phyloP scores from a whole-genome alignment of 1,140 invertebrate species.

The Wiebesia pumilae region DNA sequence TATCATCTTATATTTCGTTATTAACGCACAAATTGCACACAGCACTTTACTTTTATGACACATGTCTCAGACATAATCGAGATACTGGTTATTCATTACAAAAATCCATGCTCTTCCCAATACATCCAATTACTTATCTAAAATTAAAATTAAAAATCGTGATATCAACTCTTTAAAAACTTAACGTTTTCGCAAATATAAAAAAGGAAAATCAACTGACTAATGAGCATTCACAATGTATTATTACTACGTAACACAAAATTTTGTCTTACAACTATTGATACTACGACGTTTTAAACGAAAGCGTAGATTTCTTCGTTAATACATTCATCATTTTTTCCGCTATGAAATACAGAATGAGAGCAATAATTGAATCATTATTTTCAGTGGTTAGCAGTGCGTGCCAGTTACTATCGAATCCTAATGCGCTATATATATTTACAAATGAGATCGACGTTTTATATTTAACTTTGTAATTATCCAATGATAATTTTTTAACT shows the following conservation, averaged over 20 bases:
- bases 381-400: conserved; percentile 27
- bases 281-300: conserved; percentile 38
- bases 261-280: conserved; percentile 9
- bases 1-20: conserved; percentile 52
- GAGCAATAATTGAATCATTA: conserved; percentile 5
- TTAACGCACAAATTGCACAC: conserved; percentile 38
- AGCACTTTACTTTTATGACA: conserved; percentile 45
- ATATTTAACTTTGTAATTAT: conserved; percentile 26
- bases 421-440: conserved; percentile 72
- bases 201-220: conserved; percentile 41
- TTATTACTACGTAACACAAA: conserved; percentile 49
- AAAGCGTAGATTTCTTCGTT: conserved; percentile 34
- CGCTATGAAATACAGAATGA: neutral
- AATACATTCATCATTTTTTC: conserved; percentile 35
- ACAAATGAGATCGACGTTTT: conserved; percentile 71
- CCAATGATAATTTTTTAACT: conserved; percentile 56
- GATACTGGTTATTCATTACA: conserved; percentile 42
- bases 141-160: conserved; percentile 33
- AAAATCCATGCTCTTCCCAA: conserved; percentile 40
- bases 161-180: conserved; percentile 39
- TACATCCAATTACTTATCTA: conserved; percentile 37
- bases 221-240: conserved; percentile 42
- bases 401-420: conserved; percentile 53
- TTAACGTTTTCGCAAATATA: conserved; percentile 30
- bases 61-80: conserved; percentile 43